A percentile compares a stretch with the other conserved stretches of the same genome.
These are phyloP conservation scores for Argya squamiceps DNA, from an alignment of 2,797 vertebrate species.

Conservation along the genomic window DNA sequence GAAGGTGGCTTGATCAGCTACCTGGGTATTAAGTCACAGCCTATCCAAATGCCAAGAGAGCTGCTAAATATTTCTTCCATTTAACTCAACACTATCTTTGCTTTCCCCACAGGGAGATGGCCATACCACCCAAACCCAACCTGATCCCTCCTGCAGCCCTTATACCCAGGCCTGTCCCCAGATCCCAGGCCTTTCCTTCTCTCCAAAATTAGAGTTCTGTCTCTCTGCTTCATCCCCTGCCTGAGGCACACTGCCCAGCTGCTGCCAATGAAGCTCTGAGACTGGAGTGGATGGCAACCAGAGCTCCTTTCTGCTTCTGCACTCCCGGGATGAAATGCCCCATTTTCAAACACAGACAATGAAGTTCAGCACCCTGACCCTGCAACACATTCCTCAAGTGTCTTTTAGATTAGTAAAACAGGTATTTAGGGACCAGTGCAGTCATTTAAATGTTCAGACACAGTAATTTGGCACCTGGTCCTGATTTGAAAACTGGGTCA, in stretches of 20 bases:
- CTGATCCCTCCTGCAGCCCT: background rate
- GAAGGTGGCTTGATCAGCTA: background rate
- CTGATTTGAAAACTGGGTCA: constrained; percentile 45
- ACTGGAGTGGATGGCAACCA: accelerated
- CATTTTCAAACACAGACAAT: background rate
- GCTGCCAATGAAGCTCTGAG: background rate
- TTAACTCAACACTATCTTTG: accelerated
- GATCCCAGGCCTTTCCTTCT: background rate
- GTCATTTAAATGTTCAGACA: background rate
- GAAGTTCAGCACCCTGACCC: background rate
- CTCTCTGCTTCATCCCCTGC: background rate
- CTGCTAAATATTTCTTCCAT: background rate
- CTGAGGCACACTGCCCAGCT: background rate
- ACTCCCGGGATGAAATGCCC: background rate
- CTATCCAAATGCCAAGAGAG: background rate
- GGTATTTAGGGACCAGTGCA: background rate
- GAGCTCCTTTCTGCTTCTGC: background rate
- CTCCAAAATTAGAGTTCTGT: background rate
- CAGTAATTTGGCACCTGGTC: background rate
- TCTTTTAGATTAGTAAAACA: background rate
- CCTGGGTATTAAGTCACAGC: background rate
- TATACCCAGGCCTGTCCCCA: background rate
- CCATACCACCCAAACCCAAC: background rate
- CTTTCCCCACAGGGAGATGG: background rate
- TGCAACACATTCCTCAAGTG: background rate